Evolutionary conservation across 1,140 invertebrate species (phyloP).

Genomic region (Neotoxoptera formosana): DNA sequence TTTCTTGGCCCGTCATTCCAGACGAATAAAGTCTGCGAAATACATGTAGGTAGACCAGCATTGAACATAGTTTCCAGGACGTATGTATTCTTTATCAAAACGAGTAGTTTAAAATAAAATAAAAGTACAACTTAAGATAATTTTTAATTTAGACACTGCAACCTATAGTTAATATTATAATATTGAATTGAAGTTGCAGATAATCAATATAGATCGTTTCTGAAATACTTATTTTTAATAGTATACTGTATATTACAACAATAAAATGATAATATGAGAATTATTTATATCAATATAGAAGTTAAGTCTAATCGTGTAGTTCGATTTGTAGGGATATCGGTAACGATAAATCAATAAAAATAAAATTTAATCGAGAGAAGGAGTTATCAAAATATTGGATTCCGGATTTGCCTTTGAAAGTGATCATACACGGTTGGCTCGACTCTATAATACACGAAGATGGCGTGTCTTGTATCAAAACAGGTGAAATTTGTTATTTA

Average conservation of each 20-base stretch:
- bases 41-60: background rate
- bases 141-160: background rate
- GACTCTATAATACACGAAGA: background rate
- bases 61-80: background rate
- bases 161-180: background rate
- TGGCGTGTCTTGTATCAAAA: constrained; percentile 20
- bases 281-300: background rate
- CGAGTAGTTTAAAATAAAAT: background rate
- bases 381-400: background rate
- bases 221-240: too few relatives aligned
- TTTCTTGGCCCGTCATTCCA: background rate
- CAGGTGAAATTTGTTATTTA: background rate
- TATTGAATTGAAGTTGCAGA: background rate
- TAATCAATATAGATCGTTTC: background rate
- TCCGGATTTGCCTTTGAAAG: constrained; percentile 7
- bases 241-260: background rate
- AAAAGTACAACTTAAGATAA: background rate
- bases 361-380: background rate
- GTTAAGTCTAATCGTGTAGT: background rate
- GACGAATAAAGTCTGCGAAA: background rate
- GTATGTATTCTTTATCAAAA: too few relatives aligned
- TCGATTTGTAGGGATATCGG: background rate
- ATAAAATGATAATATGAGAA: background rate
- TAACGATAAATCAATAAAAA: background rate
- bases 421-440: constrained; percentile 46